Conservation (phyloP, 2,113 vertebrate species). For the Amia ocellicauda region DNA sequence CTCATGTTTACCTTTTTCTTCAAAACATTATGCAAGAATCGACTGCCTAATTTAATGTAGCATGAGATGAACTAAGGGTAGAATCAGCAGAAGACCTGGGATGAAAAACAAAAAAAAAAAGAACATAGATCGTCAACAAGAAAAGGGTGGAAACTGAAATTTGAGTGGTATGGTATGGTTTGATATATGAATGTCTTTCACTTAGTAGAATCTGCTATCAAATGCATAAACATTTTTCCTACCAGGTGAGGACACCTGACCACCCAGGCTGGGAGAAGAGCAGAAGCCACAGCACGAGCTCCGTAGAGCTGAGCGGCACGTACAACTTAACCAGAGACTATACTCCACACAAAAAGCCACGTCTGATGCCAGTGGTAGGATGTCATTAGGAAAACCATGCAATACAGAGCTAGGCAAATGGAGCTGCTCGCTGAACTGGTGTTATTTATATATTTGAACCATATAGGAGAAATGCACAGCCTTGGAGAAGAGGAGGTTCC, state of each 20-base stretch:
- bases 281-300: slow-evolving; percentile 32
- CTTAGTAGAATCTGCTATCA: too few relatives aligned
- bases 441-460: too few relatives aligned
- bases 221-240: background rate
- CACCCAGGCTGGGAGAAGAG: slow-evolving; percentile 39
- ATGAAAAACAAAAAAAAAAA: too few relatives aligned
- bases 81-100: too few relatives aligned
- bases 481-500: slow-evolving; percentile 35
- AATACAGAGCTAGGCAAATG: background rate
- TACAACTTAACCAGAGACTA: slow-evolving; percentile 37
- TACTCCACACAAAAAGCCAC: slow-evolving; percentile 14
- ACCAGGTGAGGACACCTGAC: slow-evolving; percentile 32
- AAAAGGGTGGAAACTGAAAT: too few relatives aligned
- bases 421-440: too few relatives aligned
- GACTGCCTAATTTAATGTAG: too few relatives aligned
- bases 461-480: slow-evolving; percentile 37
- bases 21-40: too few relatives aligned
- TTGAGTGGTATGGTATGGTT: background rate
- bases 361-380: slow-evolving; percentile 52
- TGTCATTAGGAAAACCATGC: background rate
- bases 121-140: too few relatives aligned
- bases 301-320: slow-evolving; percentile 48
- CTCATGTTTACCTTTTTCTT: background rate
- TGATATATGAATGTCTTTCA: background rate
- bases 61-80: too few relatives aligned